These are phyloP conservation scores for Spermophilus dauricus DNA, from an alignment of 2,113 vertebrate species.

Conservation along the genomic window DNA sequence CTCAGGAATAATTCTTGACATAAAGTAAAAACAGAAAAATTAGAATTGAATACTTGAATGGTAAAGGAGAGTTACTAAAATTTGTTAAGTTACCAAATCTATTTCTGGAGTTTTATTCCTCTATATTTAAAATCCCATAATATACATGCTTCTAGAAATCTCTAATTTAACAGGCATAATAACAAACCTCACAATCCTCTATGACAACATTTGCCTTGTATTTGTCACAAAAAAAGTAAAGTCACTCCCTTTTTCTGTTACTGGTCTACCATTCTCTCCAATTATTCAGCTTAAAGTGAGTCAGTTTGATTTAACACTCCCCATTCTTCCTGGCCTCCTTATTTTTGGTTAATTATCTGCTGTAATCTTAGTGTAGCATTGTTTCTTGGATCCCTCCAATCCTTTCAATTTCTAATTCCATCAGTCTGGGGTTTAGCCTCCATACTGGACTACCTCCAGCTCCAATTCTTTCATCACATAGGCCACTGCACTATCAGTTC, in stretches of 20 bases:
- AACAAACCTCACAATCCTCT: background rate
- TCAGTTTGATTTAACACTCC: background rate
- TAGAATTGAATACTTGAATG: background rate
- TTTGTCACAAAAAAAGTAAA: background rate
- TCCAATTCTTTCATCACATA: background rate
- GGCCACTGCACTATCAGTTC: background rate
- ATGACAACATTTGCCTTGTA: background rate
- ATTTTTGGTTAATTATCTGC: constrained; percentile 1
- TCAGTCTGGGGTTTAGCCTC: background rate
- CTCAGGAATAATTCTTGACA: background rate
- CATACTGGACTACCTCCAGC: background rate
- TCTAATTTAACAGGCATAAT: background rate
- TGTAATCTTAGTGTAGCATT: background rate
- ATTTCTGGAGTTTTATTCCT: background rate
- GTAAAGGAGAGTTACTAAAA: background rate
- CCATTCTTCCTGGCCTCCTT: background rate
- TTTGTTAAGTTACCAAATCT: background rate
- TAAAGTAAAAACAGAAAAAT: background rate
- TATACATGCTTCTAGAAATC: background rate
- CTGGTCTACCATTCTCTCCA: background rate
- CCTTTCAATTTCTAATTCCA: background rate
- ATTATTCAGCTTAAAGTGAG: background rate
- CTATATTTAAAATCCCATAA: background rate
- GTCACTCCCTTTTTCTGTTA: background rate
- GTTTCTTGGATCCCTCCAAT: background rate